Evolutionary conservation across 2,113 vertebrate genomes (phyloP), one percentile per base, ranked within the genome.

Genomic region (Pterocles burchelli): DNA sequence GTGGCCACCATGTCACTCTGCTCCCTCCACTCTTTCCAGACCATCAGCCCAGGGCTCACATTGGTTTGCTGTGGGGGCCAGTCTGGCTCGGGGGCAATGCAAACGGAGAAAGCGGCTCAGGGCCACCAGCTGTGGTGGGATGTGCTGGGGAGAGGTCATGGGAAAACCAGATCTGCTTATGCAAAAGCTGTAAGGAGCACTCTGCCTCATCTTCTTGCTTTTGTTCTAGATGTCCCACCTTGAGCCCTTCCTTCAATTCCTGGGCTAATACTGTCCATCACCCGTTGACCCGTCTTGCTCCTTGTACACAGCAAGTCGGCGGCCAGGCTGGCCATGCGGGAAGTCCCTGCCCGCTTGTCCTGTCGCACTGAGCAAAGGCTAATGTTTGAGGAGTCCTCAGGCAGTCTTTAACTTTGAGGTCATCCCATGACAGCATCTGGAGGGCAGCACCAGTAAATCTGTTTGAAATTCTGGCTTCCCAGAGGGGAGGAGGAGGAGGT

Each of bases 1-100:
- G 26, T 62, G 34, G 65, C n/a, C 34, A 22, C 66, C 25, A 31
- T 41, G 65, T 26, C 16, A 52, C 21, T 11, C 34, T 66, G 16
- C 43, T 63, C 10, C n/a, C 5, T 57, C 59, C 0, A 0, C 7
- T 65, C 26, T 20, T 62, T 45, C 1, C 1, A 78, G 58, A 66
- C 17, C 33, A 9, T 25, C 24, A 71, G 24, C 36, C 4, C n/a
- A 20, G 81, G 28, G 26, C n/a, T 82, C 0, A 0, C 0, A 0
- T 20, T 26, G 61, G 10, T 77, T 86, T 87, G 58, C 43, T 4
- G 0, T 8, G 12, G 13, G 24, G 45, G 10, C 21, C 62, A 83
- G 17, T 36, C n/a, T 54, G 58, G 21, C n/a, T 25, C 1, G 0
- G 11, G 14, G 13, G 16, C 71, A 10, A 24, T 52, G 41, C 31